Base-by-base conservation (phyloP, 2,888 invertebrate species). In the Hoplodrina blanda region DNA sequence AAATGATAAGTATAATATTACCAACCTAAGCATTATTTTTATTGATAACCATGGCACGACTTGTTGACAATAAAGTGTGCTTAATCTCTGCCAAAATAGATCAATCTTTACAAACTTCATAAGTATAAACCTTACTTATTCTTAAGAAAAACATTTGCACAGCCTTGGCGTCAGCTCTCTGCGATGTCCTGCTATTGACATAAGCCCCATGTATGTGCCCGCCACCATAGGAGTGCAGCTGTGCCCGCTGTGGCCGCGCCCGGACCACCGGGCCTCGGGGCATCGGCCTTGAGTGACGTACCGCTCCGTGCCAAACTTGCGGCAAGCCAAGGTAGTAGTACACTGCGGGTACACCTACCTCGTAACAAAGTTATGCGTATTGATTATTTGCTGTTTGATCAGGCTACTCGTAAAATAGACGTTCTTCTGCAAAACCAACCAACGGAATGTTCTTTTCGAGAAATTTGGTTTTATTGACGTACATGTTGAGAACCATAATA, bases 231-330 rank as follows among this genome's bases (percentile, higher is more conserved):
- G 20, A 25, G 33, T 17, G 57, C 30, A 53, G 5, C 57, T 41
- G 20, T 20, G 62, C 1, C 37, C 37, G 8, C 37, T 37, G 37
- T 37, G 37, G 41, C 41, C 41, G 11, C 41, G 41, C 8, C 41
- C 13, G 41, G 41, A 11, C 11, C 13, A 41, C 41, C 3, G 8
- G 41, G 41, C 41, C 41, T 13, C 41, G 13, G 55, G n/a, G 52
- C 55, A 62, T 4, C 55, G 67, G 55, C 78, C 78, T 81, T 78
- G 82, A n/a, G 61, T 13, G 72, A 11, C 78, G 63, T 49, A n/a
- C 68, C 61, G 17, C 25, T 19, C 41, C 41, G n/a, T 50, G 61
- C 52, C 50, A 61, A 63, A 67, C 76, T 33, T 52, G 37, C 49
- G 53, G 19, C 64, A 7, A 37, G 37, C 37, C 37, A 8, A 20